Evolutionary conservation across 1,140 invertebrate species (phyloP).

Genomic region (Ectropis grisescens): DNA sequence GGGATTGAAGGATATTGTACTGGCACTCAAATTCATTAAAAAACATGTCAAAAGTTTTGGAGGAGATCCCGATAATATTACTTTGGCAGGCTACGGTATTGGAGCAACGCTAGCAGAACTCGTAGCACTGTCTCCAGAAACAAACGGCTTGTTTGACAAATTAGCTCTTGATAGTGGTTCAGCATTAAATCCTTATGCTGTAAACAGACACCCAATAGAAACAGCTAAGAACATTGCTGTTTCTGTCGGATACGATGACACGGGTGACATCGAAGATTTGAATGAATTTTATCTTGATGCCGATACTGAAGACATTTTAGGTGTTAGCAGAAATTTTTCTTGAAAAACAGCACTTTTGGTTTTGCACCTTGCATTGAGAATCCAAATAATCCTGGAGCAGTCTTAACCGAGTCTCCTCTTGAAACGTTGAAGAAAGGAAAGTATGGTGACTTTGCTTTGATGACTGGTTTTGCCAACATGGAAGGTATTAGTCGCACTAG

Average conservation of each 20-base stretch:
- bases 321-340: conserved; percentile 43
- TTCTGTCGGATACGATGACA: conserved; percentile 41
- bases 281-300: conserved; percentile 50
- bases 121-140: conserved; percentile 32
- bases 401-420: conserved; percentile 45
- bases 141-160: conserved; percentile 43
- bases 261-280: conserved; percentile 36
- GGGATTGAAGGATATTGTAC: conserved; percentile 74
- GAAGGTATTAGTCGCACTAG: conserved; percentile 49
- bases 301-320: conserved; percentile 16
- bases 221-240: conserved; percentile 48
- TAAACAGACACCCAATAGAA: conserved; percentile 44
- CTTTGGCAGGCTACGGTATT: conserved; percentile 74
- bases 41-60: conserved; percentile 75
- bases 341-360: conserved; percentile 54
- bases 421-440: conserved; percentile 33
- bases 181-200: conserved; percentile 41
- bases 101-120: conserved; percentile 54
- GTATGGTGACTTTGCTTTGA: conserved; percentile 28
- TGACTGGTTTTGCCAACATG: conserved; percentile 53
- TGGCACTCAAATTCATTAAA: conserved; percentile 69
- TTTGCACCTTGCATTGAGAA: conserved; percentile 55
- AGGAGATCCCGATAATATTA: conserved; percentile 75
- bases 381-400: conserved; percentile 30
- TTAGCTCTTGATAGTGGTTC: conserved; percentile 57